Percentiles rank a stretch among this genome's conserved stretches.
Conservation (phyloP, 2,113 vertebrate genomes). For the Anhinga rufa region DNA sequence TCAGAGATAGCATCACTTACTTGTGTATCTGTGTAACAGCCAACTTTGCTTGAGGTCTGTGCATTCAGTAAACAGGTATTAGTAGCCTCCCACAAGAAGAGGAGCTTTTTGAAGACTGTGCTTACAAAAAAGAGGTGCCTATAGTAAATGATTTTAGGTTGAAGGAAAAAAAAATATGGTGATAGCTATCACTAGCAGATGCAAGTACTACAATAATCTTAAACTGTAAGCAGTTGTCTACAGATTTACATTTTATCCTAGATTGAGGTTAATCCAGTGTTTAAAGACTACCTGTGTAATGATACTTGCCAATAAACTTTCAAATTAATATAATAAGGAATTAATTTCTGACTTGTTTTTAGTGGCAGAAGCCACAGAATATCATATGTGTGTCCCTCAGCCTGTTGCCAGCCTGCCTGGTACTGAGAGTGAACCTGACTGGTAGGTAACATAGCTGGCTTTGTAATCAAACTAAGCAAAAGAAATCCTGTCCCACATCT, state of each 20-base stretch:
- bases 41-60: too few species aligned
- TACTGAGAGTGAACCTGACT: neutral
- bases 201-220: neutral
- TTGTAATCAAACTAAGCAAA: neutral
- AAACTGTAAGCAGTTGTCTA: neutral
- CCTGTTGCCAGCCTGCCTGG: neutral
- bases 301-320: neutral
- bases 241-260: neutral
- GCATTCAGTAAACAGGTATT: too few species aligned
- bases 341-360: neutral
- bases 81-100: neutral
- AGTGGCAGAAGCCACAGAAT: neutral
- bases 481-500: neutral
- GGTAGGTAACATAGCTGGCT: neutral
- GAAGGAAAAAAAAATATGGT: neutral
- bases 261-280: neutral
- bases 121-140: neutral
- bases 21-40: too few species aligned
- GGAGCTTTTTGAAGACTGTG: neutral
- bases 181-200: neutral
- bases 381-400: rapidly evolving
- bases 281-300: neutral
- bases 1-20: too few species aligned
- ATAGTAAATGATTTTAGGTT: neutral
- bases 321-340: neutral